Percentiles rank a stretch among this genome's conserved stretches.
These are phyloP conservation scores for Montipora capitata DNA, from an alignment of 92 coral and sea anemone species.

Conservation along the genomic window DNA sequence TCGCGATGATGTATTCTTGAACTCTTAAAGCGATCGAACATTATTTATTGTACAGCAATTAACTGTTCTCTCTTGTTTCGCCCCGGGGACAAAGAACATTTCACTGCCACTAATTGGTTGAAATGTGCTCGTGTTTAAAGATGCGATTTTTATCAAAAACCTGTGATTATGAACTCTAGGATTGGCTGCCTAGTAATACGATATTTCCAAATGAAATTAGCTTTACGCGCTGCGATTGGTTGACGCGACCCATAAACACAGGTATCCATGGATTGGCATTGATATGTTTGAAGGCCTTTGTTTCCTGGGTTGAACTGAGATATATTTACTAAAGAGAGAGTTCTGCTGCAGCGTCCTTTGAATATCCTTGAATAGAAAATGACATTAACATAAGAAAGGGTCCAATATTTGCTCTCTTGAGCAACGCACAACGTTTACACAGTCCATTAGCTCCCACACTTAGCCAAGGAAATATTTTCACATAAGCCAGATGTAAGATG, in stretches of 20 bases:
- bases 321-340: constrained; percentile 60
- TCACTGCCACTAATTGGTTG: constrained; percentile 94
- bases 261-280: constrained; percentile 43
- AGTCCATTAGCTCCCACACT: constrained; percentile 61
- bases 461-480: constrained; percentile 52
- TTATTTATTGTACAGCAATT: constrained; percentile 91
- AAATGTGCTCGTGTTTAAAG: constrained; percentile 88
- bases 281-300: constrained; percentile 74
- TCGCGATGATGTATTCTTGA: constrained; percentile 72
- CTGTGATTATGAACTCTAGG: constrained; percentile 83
- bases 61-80: constrained; percentile 84
- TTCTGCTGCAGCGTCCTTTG: constrained; percentile 61
- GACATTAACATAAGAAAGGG: constrained; percentile 85
- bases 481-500: constrained; percentile 68
- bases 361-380: constrained; percentile 54
- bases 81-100: constrained; percentile 95
- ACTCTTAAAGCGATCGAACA: constrained; percentile 76
- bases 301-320: constrained; percentile 42
- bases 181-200: constrained; percentile 86
- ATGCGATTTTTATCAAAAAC: constrained; percentile 89
- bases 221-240: constrained; percentile 78
- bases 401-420: constrained; percentile 86
- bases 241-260: constrained; percentile 46
- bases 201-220: constrained; percentile 73
- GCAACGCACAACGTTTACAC: constrained; percentile 66